These are phyloP conservation scores for Brenthis hecate DNA, from an alignment of 2,888 invertebrate genomes.

Conservation along the genomic window DNA sequence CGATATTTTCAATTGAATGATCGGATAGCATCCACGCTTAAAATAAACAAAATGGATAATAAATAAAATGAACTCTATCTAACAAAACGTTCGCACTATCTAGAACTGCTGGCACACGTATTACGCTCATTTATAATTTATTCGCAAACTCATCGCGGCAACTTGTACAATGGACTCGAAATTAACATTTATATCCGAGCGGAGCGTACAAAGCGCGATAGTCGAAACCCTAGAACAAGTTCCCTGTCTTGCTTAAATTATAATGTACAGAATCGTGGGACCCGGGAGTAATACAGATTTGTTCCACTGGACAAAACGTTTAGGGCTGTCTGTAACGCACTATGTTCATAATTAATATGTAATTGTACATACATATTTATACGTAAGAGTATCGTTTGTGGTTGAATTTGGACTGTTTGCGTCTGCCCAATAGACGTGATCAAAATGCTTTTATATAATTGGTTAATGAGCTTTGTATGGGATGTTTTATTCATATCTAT, in stretches of 20 bases:
- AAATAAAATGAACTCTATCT: conserved; percentile 13
- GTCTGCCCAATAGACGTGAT: too few species aligned
- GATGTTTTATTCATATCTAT: too few species aligned
- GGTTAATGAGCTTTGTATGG: too few species aligned
- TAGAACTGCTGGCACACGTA: conserved; percentile 39
- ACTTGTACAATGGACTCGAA: conserved; percentile 55
- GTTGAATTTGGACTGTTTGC: too few species aligned
- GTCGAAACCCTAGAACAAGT: conserved; percentile 41
- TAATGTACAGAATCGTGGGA: conserved; percentile 40
- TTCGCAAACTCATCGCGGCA: conserved; percentile 59
- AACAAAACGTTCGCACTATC: conserved; percentile 32
- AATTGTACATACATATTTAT: too few species aligned
- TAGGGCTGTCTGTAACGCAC: background rate
- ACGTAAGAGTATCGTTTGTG: too few species aligned
- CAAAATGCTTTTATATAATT: too few species aligned
- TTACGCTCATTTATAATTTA: conserved; percentile 58
- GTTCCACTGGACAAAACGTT: conserved; percentile 29
- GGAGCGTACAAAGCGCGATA: conserved; percentile 39
- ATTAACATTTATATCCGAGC: conserved; percentile 55
- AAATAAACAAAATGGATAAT: background rate
- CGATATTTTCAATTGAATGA: too few species aligned
- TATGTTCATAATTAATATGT: background rate
- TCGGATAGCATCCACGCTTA: background rate
- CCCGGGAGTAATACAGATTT: conserved; percentile 34
- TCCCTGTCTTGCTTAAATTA: conserved; percentile 43